Conservation (phyloP, 2,113 vertebrate genomes). For the Pipa parva region DNA sequence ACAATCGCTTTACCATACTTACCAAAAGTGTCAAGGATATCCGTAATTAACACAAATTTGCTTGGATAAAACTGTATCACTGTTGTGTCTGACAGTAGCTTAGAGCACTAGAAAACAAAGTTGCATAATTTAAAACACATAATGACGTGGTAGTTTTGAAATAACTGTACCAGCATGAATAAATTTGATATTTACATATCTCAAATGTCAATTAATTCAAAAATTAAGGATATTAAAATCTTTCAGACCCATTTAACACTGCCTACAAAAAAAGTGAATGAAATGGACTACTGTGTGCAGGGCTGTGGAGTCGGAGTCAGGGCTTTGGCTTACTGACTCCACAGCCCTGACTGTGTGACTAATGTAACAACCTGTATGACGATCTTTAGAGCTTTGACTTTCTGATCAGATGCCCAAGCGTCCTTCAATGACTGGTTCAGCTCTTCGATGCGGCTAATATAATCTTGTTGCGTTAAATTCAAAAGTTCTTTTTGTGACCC, state of each 20-base stretch:
- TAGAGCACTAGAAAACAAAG: constrained; percentile 78
- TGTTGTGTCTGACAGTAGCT: constrained; percentile 90
- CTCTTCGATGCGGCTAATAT: constrained; percentile 91
- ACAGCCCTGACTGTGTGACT: no score
- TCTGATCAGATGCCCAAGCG: constrained; percentile 95
- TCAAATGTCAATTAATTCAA: no score
- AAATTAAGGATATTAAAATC: no score
- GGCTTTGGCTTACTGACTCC: no score
- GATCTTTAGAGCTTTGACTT: constrained; percentile 97
- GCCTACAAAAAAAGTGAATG: no score
- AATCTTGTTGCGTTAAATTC: constrained; percentile 96
- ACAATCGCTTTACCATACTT: constrained; percentile 49
- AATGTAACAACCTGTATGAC: constrained; percentile 82
- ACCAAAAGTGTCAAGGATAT: constrained; percentile 97
- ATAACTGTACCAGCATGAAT: no score
- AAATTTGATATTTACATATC: no score
- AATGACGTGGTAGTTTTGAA: no score
- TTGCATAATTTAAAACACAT: no score
- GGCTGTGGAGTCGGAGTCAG: no score
- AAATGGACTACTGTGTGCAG: no score
- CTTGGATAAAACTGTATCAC: constrained; percentile 98
- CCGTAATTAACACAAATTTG: constrained; percentile 97
- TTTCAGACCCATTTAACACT: no score
- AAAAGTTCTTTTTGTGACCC: constrained; percentile 91
- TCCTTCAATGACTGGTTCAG: constrained; percentile 95